Conservation (phyloP, 2,888 invertebrate species). For the Muschampia plurimacula region DNA sequence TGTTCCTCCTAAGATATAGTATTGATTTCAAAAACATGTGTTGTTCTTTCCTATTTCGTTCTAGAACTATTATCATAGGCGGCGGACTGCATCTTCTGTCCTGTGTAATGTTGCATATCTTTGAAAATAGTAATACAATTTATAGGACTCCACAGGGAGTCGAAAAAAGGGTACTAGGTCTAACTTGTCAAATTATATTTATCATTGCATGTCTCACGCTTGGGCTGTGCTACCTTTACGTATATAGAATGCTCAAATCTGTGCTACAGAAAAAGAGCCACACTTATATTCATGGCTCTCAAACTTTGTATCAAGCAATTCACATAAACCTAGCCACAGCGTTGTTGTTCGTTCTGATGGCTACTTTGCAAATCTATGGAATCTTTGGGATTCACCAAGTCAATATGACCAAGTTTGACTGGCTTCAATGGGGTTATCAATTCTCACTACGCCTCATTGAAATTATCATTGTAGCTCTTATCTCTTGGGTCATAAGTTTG, state of each 20-base stretch:
- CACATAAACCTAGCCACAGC: constrained; percentile 96
- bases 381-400: constrained; percentile 82
- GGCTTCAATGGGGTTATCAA: constrained; percentile 97
- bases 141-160: constrained; percentile 75
- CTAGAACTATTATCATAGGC: constrained; percentile 91
- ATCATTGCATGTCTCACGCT: constrained; percentile 93
- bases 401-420: constrained; percentile 89
- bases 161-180: constrained; percentile 88
- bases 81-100: constrained; percentile 92
- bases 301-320: constrained; percentile 94
- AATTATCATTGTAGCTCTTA: constrained; percentile 93
- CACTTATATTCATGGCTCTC: constrained; percentile 91
- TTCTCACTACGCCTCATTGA: constrained; percentile 94
- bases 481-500: constrained; percentile 95
- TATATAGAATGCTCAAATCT: constrained; percentile 91
- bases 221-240: constrained; percentile 93
- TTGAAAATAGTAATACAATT: constrained; percentile 86
- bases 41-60: constrained; percentile 90
- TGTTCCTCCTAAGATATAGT: constrained; percentile 93
- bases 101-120: constrained; percentile 93
- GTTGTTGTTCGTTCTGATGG: constrained; percentile 92
- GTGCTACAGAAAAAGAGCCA: constrained; percentile 91
- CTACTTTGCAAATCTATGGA: constrained; percentile 94
- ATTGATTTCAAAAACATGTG: constrained; percentile 90
- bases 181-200: constrained; percentile 94